Base-by-base conservation (phyloP, 2,888 invertebrate genomes). In the Tenthredo livida region DNA sequence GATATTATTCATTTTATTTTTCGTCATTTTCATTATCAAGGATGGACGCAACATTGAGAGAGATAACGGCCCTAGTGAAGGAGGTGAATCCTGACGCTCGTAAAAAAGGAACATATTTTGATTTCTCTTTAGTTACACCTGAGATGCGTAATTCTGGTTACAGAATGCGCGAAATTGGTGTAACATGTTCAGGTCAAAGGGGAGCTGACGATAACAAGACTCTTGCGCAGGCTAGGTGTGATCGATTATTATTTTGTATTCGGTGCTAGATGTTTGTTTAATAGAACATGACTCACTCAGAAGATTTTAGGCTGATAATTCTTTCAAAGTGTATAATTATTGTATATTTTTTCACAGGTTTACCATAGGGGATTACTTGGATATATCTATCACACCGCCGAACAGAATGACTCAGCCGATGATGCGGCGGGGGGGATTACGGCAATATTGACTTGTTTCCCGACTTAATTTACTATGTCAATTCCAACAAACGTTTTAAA, bases 31-130 rank as follows among this genome's bases (percentile, higher is more conserved):
- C 54, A 85, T 89, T 10, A 47, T 47, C 15, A 86, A 95, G 96
- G 96, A 94, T 96, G 95, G 97, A 99, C 94, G 99, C 99, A 5
- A 98, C 98, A 0, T 94, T 99, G 21, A 96, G 98, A 87, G 99
- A 99, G 94, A 95, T 99, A 12, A 98, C 99, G 0, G 97, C 97
- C n/a, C 94, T 99, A 9, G 99, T 99, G 0, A 98, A 99, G 92
- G 99, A 99, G 95, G 99, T 99, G 0, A 99, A 99, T 93, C 98
- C 98, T 7, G 99, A 99, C 92, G 98, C 99, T 0, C 95, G 99
- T 78, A 96, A 97, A 84, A 98, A 98, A 92, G 99, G 99, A 72
- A 99, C 99, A 4, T 98, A 97, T 91, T 99, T 99, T 93, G 98
- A 98, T 93, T 99, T 99, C 94, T 97, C 98, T 2, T 95, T 99